These are phyloP conservation scores for Lasiommata megera DNA, from an alignment of 2,888 invertebrate genomes.

Conservation along the genomic window DNA sequence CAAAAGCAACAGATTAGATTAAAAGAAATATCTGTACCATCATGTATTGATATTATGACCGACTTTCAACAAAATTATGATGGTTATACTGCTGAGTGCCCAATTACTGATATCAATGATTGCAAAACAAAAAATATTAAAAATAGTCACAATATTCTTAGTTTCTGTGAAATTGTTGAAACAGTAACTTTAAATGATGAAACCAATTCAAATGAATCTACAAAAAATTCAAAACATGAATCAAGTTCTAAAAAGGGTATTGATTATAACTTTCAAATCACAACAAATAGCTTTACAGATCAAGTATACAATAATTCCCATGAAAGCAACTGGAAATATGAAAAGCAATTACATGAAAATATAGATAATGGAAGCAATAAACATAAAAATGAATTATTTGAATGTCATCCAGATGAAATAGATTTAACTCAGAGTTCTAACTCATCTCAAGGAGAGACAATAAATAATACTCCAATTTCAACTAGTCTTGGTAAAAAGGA, in stretches of 20 bases:
- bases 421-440: conserved; percentile 58
- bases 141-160: neutral
- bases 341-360: neutral
- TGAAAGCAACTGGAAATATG: neutral
- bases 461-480: neutral
- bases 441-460: conserved; percentile 34
- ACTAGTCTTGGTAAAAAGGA: conserved; percentile 46
- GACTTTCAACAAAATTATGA: neutral
- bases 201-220: neutral
- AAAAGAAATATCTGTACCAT: neutral
- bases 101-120: no score
- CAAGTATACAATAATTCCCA: neutral
- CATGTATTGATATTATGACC: neutral
- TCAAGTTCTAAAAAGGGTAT: neutral
- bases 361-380: conserved; percentile 1
- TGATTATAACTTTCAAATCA: neutral
- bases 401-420: conserved; percentile 36
- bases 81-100: neutral
- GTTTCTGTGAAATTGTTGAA: neutral
- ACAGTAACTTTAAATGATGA: neutral
- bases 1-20: neutral
- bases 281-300: conserved; percentile 4
- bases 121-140: no score
- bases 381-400: neutral
- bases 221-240: neutral